A percentile compares a stretch with the other conserved stretches of the same genome.
phyloP scores from a whole-genome alignment of 2,888 invertebrate genomes.

The Scaptomyza flava region DNA sequence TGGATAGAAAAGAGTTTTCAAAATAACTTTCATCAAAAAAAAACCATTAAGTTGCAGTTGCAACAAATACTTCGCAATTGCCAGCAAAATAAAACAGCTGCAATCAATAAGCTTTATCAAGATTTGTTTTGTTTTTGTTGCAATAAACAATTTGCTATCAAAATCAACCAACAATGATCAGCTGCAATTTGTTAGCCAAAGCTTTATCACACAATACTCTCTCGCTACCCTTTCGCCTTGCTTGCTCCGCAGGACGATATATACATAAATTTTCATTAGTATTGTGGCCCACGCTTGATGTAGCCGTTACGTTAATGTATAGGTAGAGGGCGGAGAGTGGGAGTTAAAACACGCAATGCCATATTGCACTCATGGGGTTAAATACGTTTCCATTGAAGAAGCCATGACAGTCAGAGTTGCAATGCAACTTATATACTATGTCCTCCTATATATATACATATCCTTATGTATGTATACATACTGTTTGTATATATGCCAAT shows the following conservation, averaged over 20 bases:
- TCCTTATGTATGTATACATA: neutral
- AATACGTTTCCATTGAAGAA: conserved; percentile 54
- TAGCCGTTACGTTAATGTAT: conserved; percentile 20
- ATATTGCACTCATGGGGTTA: conserved; percentile 28
- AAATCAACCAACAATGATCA: conserved; percentile 28
- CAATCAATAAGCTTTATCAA: conserved; percentile 40
- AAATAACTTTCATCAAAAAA: too few relatives aligned
- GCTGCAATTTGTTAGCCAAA: conserved; percentile 50
- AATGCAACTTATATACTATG: conserved; percentile 27
- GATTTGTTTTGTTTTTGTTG: neutral
- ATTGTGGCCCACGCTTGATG: conserved; percentile 43
- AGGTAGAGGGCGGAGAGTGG: neutral
- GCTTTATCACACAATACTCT: conserved; percentile 14
- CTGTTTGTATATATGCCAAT: conserved; percentile 58
- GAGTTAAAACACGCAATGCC: conserved; percentile 12
- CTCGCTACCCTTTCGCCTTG: neutral
- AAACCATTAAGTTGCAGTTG: too few relatives aligned
- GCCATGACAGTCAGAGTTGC: conserved; percentile 25
- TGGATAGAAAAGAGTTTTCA: too few relatives aligned
- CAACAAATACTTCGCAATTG: neutral
- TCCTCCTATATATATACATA: too few relatives aligned
- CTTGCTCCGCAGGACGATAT: conserved; percentile 30
- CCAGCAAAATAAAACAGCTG: conserved; percentile 3
- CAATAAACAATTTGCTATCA: neutral
- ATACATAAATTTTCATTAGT: conserved; percentile 57